phyloP scores from a whole-genome alignment of 1,140 invertebrate genomes.

The Ectropis grisescens region DNA sequence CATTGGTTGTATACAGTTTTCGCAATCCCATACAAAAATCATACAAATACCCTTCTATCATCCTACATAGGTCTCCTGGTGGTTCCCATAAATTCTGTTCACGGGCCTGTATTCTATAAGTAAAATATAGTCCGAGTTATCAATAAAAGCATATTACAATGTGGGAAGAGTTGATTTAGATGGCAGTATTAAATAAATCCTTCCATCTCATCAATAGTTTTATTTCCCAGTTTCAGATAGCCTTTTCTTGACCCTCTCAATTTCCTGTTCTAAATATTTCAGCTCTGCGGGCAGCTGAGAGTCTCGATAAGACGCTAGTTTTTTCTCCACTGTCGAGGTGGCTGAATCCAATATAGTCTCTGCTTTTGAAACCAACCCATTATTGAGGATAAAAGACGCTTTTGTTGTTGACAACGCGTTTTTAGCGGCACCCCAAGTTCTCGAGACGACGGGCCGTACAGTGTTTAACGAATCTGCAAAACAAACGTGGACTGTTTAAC shows the following conservation, averaged over 20 bases:
- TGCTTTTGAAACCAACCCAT: slow-evolving; percentile 27
- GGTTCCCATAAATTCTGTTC: no score
- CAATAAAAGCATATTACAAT: no score
- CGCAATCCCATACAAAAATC: no score
- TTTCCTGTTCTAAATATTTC: slow-evolving; percentile 38
- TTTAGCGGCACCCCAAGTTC: slow-evolving; percentile 34
- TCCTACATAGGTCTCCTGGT: no score
- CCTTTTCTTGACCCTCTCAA: slow-evolving; percentile 33
- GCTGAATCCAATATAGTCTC: slow-evolving; percentile 21
- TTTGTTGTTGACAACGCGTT: slow-evolving; percentile 16
- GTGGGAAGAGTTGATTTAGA: no score
- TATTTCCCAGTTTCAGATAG: slow-evolving; percentile 12
- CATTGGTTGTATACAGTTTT: no score
- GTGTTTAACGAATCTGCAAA: slow-evolving; percentile 56
- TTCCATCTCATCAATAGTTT: slow-evolving; percentile 5
- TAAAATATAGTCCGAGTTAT: no score
- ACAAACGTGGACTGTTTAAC: slow-evolving; percentile 23
- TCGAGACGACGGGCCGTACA: slow-evolving; percentile 29
- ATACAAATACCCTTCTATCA: no score
- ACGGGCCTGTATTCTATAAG: no score
- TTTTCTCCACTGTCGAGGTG: slow-evolving; percentile 11
- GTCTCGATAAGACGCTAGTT: slow-evolving; percentile 28
- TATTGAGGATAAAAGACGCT: slow-evolving; percentile 34
- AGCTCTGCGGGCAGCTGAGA: slow-evolving; percentile 28
- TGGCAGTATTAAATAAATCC: no score